Evolutionary conservation across 1,140 invertebrate species (phyloP).

Genomic region (Microplitis demolitor): DNA sequence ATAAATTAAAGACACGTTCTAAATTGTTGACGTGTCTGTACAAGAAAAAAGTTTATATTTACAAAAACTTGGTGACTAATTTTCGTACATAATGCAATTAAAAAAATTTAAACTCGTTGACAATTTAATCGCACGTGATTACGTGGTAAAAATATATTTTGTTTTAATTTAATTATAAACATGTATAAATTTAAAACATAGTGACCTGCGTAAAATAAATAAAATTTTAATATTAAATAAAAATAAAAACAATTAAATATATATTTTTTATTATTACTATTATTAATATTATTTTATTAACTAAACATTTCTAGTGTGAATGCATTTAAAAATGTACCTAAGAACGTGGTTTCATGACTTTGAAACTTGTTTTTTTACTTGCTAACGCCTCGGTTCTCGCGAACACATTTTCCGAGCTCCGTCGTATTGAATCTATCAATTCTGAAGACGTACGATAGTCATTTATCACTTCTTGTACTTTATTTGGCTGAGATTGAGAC

Average conservation of each 20-base stretch:
- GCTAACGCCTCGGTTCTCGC: constrained; percentile 60
- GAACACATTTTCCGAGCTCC: constrained; percentile 58
- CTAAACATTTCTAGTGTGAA: not conserved
- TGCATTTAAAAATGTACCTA: constrained; percentile 29
- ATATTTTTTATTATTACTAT: not conserved
- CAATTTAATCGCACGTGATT: not conserved
- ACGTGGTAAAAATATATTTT: not conserved
- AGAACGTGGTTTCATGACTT: constrained; percentile 58
- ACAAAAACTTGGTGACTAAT: not conserved
- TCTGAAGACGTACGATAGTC: constrained; percentile 53
- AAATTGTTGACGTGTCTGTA: constrained; percentile 8
- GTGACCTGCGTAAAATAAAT: not conserved
- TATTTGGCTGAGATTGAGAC: constrained; percentile 17
- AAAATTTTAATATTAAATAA: not conserved
- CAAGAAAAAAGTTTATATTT: constrained; percentile 26
- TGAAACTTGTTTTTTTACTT: constrained; percentile 59
- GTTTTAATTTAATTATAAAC: not conserved
- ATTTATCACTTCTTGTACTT: constrained; percentile 29
- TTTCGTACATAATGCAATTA: not conserved
- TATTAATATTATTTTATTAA: not conserved
- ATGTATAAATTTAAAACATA: not conserved
- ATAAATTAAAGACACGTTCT: constrained; percentile 16
- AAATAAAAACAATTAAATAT: not conserved
- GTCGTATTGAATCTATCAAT: constrained; percentile 56
- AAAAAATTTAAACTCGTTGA: not conserved